Evolutionary conservation across 2,888 invertebrate genomes (phyloP).

Genomic region (Sialis fuliginosa): DNA sequence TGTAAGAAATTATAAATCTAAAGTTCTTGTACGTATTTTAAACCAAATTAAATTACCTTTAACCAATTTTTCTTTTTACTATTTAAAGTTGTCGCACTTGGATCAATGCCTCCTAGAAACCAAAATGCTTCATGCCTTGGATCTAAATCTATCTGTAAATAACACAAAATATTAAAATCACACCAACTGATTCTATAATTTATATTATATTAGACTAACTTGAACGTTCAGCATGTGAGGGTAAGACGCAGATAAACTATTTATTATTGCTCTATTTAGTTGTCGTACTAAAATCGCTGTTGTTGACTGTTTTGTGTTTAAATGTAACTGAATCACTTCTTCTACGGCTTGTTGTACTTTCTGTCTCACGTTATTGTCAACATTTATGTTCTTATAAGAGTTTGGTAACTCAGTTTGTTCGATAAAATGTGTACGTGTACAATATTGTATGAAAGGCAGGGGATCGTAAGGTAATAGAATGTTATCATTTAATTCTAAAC

Average conservation of each 20-base stretch:
- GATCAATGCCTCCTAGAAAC: constrained; percentile 56
- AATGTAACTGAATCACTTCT: constrained; percentile 25
- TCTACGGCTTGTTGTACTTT: constrained; percentile 17
- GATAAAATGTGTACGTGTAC: constrained; percentile 61
- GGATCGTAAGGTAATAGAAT: constrained; percentile 43
- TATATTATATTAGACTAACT: constrained; percentile 21
- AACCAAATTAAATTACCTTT: constrained; percentile 7
- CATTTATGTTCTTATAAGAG: constrained; percentile 24
- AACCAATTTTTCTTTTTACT: constrained; percentile 18
- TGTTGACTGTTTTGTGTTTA: constrained; percentile 38
- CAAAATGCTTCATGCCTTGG: constrained; percentile 77
- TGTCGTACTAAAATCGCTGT: constrained; percentile 21
- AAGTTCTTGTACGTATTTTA: too few species aligned
- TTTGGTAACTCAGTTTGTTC: constrained; percentile 39
- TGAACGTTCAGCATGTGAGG: constrained; percentile 43
- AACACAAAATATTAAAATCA: constrained; percentile 6
- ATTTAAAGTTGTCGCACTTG: constrained; percentile 28
- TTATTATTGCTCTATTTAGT: constrained; percentile 48
- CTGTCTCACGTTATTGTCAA: constrained; percentile 23
- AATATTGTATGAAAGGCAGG: constrained; percentile 49
- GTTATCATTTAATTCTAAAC: constrained; percentile 40
- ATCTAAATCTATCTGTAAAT: constrained; percentile 47
- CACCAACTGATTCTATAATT: neutral
- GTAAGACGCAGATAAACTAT: constrained; percentile 35
- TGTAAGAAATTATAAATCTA: constrained; percentile 18